Conservation (phyloP, 2,113 vertebrate species). For the pig (Sus scrofa) region DNA sequence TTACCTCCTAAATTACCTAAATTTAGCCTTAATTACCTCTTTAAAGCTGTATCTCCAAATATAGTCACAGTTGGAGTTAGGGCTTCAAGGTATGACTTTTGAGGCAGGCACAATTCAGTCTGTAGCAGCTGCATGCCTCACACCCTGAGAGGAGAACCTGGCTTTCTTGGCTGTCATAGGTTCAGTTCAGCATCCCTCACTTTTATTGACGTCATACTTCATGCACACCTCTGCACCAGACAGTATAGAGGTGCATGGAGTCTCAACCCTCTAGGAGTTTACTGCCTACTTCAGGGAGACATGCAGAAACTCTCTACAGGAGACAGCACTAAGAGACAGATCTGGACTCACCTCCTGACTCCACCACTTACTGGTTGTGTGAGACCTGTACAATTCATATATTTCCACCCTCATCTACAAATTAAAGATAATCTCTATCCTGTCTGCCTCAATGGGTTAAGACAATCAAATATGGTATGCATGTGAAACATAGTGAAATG, state of each 20-base stretch:
- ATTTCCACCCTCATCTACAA: neutral
- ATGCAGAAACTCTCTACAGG: neutral
- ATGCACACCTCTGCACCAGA: neutral
- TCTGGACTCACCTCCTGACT: neutral
- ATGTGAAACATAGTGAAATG: neutral
- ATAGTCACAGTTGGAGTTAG: neutral
- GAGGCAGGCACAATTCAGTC: neutral
- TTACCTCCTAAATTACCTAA: conserved; percentile 3
- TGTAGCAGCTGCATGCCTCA: neutral
- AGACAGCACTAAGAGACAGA: neutral
- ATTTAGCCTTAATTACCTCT: neutral
- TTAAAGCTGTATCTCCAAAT: neutral
- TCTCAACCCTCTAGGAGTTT: neutral
- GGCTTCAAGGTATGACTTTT: neutral
- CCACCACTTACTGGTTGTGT: neutral
- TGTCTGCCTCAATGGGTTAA: neutral
- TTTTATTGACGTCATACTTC: neutral
- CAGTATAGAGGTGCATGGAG: neutral
- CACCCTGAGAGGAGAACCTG: neutral
- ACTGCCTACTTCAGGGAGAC: neutral
- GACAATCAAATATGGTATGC: neutral
- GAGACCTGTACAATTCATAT: neutral
- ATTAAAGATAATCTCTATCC: neutral
- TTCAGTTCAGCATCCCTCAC: neutral
- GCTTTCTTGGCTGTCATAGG: neutral